Percentiles rank a stretch among this genome's conserved stretches.
Evolutionary conservation across 2,797 vertebrate genomes (phyloP).

Genomic region (Micrastur ruficollis): DNA sequence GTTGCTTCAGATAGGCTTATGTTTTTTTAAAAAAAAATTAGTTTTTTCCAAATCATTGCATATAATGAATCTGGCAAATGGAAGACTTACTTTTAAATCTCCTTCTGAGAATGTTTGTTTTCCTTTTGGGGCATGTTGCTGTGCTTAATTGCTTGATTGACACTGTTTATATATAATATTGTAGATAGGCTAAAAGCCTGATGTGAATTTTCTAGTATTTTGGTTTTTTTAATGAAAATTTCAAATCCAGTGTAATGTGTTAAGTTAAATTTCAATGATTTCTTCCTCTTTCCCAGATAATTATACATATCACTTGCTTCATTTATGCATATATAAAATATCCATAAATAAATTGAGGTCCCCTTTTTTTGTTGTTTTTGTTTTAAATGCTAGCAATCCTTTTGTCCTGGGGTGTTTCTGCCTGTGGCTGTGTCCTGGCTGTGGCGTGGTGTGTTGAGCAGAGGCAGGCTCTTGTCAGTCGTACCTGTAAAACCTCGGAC

Average conservation of each 20-base stretch:
- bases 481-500: not conserved
- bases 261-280: constrained; percentile 46
- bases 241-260: not conserved
- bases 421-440: not conserved
- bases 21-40: not conserved
- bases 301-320: not conserved
- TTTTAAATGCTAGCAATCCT: not conserved
- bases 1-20: not conserved
- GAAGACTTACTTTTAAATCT: not conserved
- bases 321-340: not conserved
- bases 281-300: not conserved
- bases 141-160: not conserved
- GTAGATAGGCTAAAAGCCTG: not conserved
- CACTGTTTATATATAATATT: not conserved
- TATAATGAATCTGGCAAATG: not conserved
- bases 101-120: not conserved
- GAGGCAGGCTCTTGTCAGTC: not conserved
- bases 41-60: not conserved
- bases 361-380: not conserved
- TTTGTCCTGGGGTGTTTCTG: not conserved
- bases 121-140: not conserved
- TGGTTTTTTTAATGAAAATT: constrained; percentile 24
- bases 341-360: not conserved
- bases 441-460: not conserved
- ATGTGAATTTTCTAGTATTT: not conserved